phyloP scores from a whole-genome alignment of 2,113 vertebrate species.

The Anoplopoma fimbria region DNA sequence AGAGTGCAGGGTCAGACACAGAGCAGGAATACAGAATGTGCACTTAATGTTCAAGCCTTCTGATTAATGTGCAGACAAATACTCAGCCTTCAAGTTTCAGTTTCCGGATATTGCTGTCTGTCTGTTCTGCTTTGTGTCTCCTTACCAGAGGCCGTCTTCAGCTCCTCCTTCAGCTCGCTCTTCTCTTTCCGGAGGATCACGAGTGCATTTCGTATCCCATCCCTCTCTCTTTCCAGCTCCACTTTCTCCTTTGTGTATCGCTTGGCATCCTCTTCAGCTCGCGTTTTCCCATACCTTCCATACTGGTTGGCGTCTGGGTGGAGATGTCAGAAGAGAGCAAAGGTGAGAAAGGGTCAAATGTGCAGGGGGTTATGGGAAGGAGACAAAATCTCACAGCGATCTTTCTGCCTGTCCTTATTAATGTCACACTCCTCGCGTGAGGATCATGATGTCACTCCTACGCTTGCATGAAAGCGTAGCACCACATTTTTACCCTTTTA shows the following conservation, averaged over 20 bases:
- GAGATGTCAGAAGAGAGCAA: slow-evolving; percentile 32
- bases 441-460: not conserved
- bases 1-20: slow-evolving; percentile 17
- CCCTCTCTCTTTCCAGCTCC: slow-evolving; percentile 91
- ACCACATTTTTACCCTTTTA: not conserved
- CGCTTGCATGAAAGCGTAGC: not conserved
- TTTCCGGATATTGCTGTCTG: not conserved
- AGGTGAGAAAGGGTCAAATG: slow-evolving; percentile 61
- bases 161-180: slow-evolving; percentile 88
- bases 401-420: not conserved
- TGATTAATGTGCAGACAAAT: slow-evolving; percentile 17
- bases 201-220: slow-evolving; percentile 87
- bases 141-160: slow-evolving; percentile 89
- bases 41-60: not conserved
- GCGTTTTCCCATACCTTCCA: slow-evolving; percentile 93
- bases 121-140: not conserved
- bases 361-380: slow-evolving; percentile 72
- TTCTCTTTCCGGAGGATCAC: slow-evolving; percentile 89
- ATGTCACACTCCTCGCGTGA: not conserved
- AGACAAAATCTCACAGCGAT: slow-evolving; percentile 9
- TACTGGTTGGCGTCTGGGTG: slow-evolving; percentile 92
- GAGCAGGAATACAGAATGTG: not conserved
- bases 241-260: slow-evolving; percentile 92
- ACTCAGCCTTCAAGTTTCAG: not conserved
- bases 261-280: slow-evolving; percentile 95